Conservation (phyloP, 2,888 invertebrate genomes). For the Drosophila colorata region DNA sequence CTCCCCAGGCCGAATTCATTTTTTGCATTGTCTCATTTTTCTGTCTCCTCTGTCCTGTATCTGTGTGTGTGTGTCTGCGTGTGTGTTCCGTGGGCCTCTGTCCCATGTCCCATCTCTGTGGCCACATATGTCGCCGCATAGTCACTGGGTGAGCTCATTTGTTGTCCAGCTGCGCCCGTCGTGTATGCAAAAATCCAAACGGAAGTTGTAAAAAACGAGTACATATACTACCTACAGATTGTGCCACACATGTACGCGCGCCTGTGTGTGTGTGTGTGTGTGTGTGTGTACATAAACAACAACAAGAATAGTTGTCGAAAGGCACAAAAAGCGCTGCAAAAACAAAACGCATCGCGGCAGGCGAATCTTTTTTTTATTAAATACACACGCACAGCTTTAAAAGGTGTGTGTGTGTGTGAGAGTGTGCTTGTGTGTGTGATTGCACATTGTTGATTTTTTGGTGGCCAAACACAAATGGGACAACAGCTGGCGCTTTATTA, state of each 20-base stretch:
- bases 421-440: slow-evolving; percentile 35
- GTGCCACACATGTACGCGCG: slow-evolving; percentile 12
- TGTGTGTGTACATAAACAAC: slow-evolving; percentile 7
- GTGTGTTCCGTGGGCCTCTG: slow-evolving; percentile 10
- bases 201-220: slow-evolving; percentile 68
- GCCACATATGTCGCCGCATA: slow-evolving; percentile 76
- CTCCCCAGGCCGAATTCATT: background rate
- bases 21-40: slow-evolving; percentile 17
- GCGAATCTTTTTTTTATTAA: slow-evolving; percentile 62
- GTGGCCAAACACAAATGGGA: slow-evolving; percentile 67
- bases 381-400: slow-evolving; percentile 17
- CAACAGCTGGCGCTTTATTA: slow-evolving; percentile 68
- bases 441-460: slow-evolving; percentile 75
- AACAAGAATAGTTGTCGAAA: slow-evolving; percentile 45
- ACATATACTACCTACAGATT: slow-evolving; percentile 52
- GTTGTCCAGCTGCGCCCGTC: slow-evolving; percentile 56
- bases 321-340: slow-evolving; percentile 31
- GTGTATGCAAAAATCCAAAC: slow-evolving; percentile 60
- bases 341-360: slow-evolving; percentile 51
- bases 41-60: background rate
- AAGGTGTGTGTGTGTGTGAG: slow-evolving; percentile 25
- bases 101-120: slow-evolving; percentile 62
- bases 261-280: slow-evolving; percentile 1
- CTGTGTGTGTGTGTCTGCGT: background rate
- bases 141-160: slow-evolving; percentile 69